Evolutionary conservation across 1,140 invertebrate genomes (phyloP).

Genomic region (Eurosta solidaginis): DNA sequence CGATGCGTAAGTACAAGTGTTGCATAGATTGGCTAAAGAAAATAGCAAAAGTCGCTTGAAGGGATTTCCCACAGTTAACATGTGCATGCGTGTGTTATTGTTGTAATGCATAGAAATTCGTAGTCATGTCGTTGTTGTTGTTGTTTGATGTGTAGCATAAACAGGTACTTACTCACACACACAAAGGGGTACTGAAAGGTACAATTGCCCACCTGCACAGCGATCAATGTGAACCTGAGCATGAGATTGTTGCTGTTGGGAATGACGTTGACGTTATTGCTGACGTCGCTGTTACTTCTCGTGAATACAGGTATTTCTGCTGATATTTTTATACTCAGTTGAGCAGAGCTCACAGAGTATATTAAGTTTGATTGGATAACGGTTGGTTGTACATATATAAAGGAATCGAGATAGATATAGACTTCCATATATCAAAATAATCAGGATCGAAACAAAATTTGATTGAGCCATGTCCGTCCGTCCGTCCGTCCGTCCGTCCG

Average conservation of each 20-base stretch:
- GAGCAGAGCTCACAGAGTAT: too few species aligned
- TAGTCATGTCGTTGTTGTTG: not conserved
- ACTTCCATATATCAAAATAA: too few species aligned
- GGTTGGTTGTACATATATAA: too few species aligned
- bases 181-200: not conserved
- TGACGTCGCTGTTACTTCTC: not conserved
- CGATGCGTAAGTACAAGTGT: not conserved
- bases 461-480: too few species aligned
- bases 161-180: not conserved
- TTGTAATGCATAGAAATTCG: too few species aligned
- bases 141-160: not conserved
- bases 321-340: not conserved
- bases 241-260: not conserved
- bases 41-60: not conserved
- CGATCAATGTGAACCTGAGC: not conserved
- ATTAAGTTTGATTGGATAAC: too few species aligned
- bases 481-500: too few species aligned
- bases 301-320: not conserved
- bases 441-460: too few species aligned
- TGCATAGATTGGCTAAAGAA: constrained; percentile 8
- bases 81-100: not conserved
- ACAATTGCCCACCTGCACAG: constrained; percentile 1
- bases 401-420: too few species aligned
- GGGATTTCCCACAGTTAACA: constrained; percentile 11
- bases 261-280: not conserved